Evolutionary conservation across 1,140 invertebrate species (phyloP).

Genomic region (Dinothrombium tinctorium): DNA sequence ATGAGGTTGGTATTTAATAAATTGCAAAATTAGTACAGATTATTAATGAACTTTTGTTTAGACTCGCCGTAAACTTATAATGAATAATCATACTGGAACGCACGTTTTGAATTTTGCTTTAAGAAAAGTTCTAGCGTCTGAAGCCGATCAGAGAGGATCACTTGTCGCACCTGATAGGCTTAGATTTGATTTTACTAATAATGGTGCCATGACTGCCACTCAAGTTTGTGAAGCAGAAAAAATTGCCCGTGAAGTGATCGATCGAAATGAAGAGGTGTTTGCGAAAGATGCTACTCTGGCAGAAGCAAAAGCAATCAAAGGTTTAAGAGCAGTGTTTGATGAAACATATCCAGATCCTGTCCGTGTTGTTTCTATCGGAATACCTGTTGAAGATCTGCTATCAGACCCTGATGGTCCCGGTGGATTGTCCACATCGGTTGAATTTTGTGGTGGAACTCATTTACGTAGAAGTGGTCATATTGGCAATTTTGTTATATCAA

Average conservation of each 20-base stretch:
- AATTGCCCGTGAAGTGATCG: conserved; percentile 47
- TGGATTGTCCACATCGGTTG: conserved; percentile 71
- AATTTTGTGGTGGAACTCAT: conserved; percentile 92
- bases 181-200: conserved; percentile 80
- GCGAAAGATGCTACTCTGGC: conserved; percentile 61
- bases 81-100: conserved; percentile 99
- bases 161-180: conserved; percentile 87
- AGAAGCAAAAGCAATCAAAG: conserved; percentile 71
- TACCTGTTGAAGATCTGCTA: conserved; percentile 69
- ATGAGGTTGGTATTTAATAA: no score
- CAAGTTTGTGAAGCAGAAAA: conserved; percentile 71
- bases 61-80: conserved; percentile 55
- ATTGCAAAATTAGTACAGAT: no score
- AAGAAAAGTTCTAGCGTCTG: conserved; percentile 58
- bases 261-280: conserved; percentile 56
- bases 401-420: conserved; percentile 49
- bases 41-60: no score
- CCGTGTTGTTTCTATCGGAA: conserved; percentile 77
- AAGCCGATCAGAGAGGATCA: conserved; percentile 89
- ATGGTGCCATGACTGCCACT: conserved; percentile 51
- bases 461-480: conserved; percentile 16
- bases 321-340: conserved; percentile 91
- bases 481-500: conserved; percentile 72
- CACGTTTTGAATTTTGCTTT: conserved; percentile 89
- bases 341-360: conserved; percentile 98